These are phyloP conservation scores for Agapornis canus DNA, from an alignment of 2,797 vertebrate species.

Conservation along the genomic window DNA sequence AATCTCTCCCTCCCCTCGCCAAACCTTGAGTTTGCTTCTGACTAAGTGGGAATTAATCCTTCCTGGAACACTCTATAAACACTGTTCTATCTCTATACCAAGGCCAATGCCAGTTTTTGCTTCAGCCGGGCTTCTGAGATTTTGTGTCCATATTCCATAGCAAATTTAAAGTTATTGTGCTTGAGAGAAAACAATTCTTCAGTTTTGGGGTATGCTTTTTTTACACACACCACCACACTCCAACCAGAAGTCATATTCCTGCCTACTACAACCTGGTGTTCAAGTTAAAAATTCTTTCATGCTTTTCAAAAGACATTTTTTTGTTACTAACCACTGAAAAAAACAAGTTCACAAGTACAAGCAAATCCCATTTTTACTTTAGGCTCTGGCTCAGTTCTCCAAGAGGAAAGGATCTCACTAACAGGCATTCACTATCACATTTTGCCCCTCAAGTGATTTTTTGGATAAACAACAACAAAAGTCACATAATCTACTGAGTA, in stretches of 20 bases:
- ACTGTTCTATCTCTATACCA: not conserved
- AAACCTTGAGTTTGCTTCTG: not conserved
- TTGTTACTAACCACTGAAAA: not conserved
- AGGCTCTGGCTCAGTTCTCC: not conserved
- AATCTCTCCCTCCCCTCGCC: not conserved
- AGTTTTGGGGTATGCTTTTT: not conserved
- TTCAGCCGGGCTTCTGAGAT: not conserved
- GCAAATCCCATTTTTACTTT: not conserved
- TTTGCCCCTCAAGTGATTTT: not conserved
- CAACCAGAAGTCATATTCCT: not conserved
- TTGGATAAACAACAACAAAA: not conserved
- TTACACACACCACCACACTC: not conserved
- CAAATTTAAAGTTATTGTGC: not conserved
- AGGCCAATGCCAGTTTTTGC: not conserved
- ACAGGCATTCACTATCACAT: not conserved
- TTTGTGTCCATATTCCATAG: not conserved
- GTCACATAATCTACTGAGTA: constrained; percentile 7
- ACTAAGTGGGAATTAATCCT: constrained; percentile 2
- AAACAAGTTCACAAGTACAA: not conserved
- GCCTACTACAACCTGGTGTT: constrained; percentile 15
- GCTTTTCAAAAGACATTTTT: not conserved
- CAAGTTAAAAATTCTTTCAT: not conserved
- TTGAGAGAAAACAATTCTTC: not conserved
- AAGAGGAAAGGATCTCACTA: constrained; percentile 4
- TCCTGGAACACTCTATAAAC: not conserved